Conservation (phyloP, 1,140 invertebrate species). For the Neomicropteryx cornuta region DNA sequence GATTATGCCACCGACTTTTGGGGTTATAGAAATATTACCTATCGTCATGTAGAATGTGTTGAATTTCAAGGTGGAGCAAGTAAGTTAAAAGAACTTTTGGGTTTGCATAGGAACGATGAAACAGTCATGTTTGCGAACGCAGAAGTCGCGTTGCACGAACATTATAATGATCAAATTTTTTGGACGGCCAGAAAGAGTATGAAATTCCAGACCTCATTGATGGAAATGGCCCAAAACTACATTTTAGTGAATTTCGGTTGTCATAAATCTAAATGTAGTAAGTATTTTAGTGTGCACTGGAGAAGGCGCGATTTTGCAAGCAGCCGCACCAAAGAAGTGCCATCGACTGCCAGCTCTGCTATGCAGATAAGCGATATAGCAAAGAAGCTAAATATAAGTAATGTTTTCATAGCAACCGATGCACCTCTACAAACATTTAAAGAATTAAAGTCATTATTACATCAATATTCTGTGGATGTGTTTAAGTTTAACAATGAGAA, state of each 20-base stretch:
- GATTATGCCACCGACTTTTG: constrained; percentile 29
- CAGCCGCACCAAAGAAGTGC: constrained; percentile 54
- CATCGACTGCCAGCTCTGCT: constrained; percentile 57
- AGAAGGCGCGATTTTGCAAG: constrained; percentile 74
- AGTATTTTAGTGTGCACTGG: constrained; percentile 73
- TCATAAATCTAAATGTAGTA: constrained; percentile 50
- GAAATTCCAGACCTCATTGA: constrained; percentile 67
- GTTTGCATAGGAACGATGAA: constrained; percentile 23
- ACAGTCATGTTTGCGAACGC: constrained; percentile 75
- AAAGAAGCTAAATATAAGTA: constrained; percentile 41
- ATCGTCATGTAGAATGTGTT: constrained; percentile 59
- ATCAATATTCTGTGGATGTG: constrained; percentile 25
- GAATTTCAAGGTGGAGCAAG: constrained; percentile 73
- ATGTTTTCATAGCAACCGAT: constrained; percentile 79
- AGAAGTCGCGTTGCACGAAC: constrained; percentile 80
- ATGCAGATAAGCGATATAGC: constrained; percentile 55
- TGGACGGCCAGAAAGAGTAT: constrained; percentile 87
- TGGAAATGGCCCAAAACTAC: constrained; percentile 60
- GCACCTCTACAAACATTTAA: constrained; percentile 37
- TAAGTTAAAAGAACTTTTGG: constrained; percentile 45
- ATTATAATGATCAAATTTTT: constrained; percentile 70
- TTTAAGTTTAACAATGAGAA: constrained; percentile 37
- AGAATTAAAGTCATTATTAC: constrained; percentile 19
- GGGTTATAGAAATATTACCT: constrained; percentile 48
- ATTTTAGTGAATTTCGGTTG: constrained; percentile 56